These are phyloP conservation scores for Sebastes dallii DNA, from an alignment of 2,797 vertebrate genomes.

Conservation along the genomic window DNA sequence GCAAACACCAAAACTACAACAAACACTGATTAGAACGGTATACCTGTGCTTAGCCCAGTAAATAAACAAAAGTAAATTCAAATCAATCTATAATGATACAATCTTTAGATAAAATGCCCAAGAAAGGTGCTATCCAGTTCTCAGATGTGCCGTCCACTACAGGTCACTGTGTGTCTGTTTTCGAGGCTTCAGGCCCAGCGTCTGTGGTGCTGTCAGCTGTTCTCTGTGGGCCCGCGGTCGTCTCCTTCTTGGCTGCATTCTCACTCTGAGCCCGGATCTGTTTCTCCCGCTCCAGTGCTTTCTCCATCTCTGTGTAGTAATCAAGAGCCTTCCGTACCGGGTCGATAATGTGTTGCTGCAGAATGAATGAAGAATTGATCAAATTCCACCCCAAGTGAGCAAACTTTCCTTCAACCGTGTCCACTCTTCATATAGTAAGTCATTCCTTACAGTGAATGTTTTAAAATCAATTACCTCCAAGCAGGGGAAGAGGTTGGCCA, in stretches of 20 bases:
- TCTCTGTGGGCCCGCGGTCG: not conserved
- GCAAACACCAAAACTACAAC: not conserved
- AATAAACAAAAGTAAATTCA: not conserved
- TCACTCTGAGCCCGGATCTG: constrained; percentile 71
- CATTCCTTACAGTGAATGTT: not conserved
- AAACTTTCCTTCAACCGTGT: not conserved
- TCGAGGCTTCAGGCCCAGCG: not conserved
- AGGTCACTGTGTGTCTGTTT: constrained; percentile 4
- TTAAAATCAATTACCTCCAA: constrained; percentile 73
- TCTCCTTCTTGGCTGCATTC: constrained; percentile 61
- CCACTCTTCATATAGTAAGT: not conserved
- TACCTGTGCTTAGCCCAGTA: not conserved
- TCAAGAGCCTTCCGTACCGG: constrained; percentile 84
- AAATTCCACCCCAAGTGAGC: not conserved
- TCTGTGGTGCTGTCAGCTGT: constrained; percentile 20
- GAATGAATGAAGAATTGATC: not conserved
- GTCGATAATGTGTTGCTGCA: constrained; percentile 84
- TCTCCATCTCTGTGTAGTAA: constrained; percentile 87
- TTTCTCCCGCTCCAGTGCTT: constrained; percentile 81
- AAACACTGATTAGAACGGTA: not conserved
- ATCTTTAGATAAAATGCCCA: not conserved
- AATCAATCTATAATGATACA: not conserved
- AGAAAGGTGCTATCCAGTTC: not conserved
- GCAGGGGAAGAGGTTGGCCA: constrained; percentile 84
- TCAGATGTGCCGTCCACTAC: too few species aligned